Evolutionary conservation across 2,113 vertebrate genomes (phyloP).

Genomic region (Circaetus gallicus): DNA sequence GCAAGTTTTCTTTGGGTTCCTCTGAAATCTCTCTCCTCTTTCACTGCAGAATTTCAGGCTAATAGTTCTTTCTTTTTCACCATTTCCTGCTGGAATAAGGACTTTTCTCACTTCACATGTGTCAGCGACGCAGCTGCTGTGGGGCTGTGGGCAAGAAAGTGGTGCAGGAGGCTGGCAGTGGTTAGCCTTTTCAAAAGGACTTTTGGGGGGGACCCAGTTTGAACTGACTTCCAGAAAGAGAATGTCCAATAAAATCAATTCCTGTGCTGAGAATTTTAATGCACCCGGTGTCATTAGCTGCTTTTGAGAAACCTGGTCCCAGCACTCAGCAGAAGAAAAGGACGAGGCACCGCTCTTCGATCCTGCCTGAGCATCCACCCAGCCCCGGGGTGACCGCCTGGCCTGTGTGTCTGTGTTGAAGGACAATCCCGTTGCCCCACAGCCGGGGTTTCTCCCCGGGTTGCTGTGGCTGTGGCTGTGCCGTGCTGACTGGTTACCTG

Average conservation of each 20-base stretch:
- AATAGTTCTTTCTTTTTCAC: neutral
- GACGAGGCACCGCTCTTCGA: neutral
- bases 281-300: neutral
- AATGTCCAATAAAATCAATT: neutral
- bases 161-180: neutral
- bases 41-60: neutral
- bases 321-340: neutral
- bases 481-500: neutral
- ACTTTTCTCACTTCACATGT: neutral
- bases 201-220: neutral
- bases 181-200: neutral
- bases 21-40: conserved; percentile 13
- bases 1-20: neutral
- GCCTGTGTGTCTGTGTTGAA: neutral
- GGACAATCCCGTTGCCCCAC: accelerated
- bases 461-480: accelerated
- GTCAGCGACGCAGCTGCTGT: neutral
- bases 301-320: neutral
- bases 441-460: neutral
- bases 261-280: neutral
- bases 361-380: neutral
- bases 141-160: neutral
- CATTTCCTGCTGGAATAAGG: neutral
- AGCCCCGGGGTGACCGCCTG: accelerated
- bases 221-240: neutral